phyloP scores from a whole-genome alignment of 1,140 invertebrate species.

The Leptestheria dahalacensis region DNA sequence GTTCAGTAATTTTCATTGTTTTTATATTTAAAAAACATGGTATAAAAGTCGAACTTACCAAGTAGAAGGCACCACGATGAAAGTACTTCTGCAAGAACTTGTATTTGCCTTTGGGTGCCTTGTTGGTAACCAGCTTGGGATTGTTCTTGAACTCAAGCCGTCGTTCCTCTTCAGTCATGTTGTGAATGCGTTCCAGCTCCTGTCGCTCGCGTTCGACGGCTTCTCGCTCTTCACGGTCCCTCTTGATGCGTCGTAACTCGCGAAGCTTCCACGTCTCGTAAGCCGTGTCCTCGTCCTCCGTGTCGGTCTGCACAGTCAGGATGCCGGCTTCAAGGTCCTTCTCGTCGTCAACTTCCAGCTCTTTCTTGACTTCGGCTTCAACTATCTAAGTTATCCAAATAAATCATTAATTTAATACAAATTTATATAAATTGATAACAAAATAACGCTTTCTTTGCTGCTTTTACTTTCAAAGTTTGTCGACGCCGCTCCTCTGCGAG shows the following conservation, averaged over 20 bases:
- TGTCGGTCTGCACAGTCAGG: slow-evolving; percentile 73
- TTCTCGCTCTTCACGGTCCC: slow-evolving; percentile 89
- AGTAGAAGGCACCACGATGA: slow-evolving; percentile 94
- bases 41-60: slow-evolving; percentile 44
- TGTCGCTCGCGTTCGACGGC: slow-evolving; percentile 72
- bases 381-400: slow-evolving; percentile 44
- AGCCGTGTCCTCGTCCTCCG: slow-evolving; percentile 91
- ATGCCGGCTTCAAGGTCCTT: slow-evolving; percentile 37
- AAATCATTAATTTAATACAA: not conserved
- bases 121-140: slow-evolving; percentile 87
- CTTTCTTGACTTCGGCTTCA: slow-evolving; percentile 72
- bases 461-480: slow-evolving; percentile 58
- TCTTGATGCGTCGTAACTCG: slow-evolving; percentile 88
- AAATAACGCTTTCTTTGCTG: not conserved
- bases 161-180: slow-evolving; percentile 93
- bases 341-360: slow-evolving; percentile 35
- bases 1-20: not conserved
- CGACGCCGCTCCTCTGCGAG: slow-evolving; percentile 62
- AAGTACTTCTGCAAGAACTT: slow-evolving; percentile 99
- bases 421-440: not conserved
- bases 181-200: slow-evolving; percentile 80
- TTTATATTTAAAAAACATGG: not conserved
- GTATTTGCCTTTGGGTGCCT: slow-evolving; percentile 94
- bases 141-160: slow-evolving; percentile 76
- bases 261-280: slow-evolving; percentile 96